Conservation (phyloP, 1,140 invertebrate species). For the Orius insidiosus region DNA sequence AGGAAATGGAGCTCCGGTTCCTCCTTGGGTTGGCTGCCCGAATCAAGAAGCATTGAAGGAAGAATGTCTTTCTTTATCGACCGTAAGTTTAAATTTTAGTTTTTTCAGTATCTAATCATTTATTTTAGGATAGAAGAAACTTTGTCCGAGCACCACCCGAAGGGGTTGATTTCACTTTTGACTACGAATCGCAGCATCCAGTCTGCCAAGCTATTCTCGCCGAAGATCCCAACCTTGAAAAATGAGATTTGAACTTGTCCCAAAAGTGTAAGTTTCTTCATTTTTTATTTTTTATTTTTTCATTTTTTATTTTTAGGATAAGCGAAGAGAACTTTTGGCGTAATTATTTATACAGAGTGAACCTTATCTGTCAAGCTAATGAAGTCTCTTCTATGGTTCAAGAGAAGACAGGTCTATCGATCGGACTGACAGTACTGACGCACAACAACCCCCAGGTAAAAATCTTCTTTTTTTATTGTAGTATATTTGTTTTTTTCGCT, state of each 20-base stretch:
- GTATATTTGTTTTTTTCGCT: no score
- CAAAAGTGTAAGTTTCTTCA: constrained; percentile 64
- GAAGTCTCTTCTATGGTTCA: constrained; percentile 55
- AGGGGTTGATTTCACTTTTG: constrained; percentile 89
- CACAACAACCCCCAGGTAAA: constrained; percentile 5
- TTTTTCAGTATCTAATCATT: constrained; percentile 14
- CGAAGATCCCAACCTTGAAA: constrained; percentile 86
- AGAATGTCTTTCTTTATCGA: constrained; percentile 83
- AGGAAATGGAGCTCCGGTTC: constrained; percentile 49
- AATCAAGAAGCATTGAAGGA: constrained; percentile 60
- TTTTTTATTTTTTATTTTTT: not conserved
- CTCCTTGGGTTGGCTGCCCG: constrained; percentile 64
- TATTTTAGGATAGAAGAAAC: constrained; percentile 75
- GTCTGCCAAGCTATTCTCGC: constrained; percentile 84
- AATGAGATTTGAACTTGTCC: constrained; percentile 97
- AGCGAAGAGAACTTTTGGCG: constrained; percentile 98
- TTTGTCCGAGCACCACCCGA: constrained; percentile 90
- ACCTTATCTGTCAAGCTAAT: constrained; percentile 90
- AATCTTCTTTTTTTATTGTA: not conserved
- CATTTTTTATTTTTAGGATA: constrained; percentile 44
- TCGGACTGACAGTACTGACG: constrained; percentile 9
- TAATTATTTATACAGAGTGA: constrained; percentile 99
- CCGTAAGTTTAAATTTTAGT: constrained; percentile 31
- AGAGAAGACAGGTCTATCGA: constrained; percentile 27
- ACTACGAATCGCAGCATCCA: constrained; percentile 78